Base-by-base conservation (phyloP, 2,113 vertebrate species). In the Syngnathus typhle region DNA sequence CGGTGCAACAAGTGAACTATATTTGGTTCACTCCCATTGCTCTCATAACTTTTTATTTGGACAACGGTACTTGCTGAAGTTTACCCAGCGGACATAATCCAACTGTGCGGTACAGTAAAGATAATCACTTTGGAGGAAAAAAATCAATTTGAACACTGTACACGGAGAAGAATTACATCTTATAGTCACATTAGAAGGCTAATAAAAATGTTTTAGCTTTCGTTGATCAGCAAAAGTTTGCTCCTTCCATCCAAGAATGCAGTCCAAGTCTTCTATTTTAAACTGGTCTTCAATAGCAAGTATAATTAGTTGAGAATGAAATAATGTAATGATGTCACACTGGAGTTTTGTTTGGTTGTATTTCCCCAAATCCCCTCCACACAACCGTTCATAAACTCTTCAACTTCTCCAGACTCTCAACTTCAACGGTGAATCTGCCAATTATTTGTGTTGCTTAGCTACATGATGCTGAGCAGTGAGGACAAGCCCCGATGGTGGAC, bases 1-100 rank as follows among this genome's bases (percentile, higher is more conserved):
- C 16, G 38, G 16, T 43, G 12, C 39, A 62, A 44, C 60, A 27
- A 36, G 15, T 36, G 36, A 18, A 36, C 55, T 58, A 13, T 55
- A 58, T 36, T 58, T 13, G 27, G 13, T 58, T 58, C 27, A 1
- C 15, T 62, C 60, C 60, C 60, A 9, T 10, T 44, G 60, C 60
- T 46, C 60, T 62, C 41, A 27, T 44, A 23, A 2, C n/a, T 43
- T 62, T 43, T 62, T 44, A 62, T 62, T 21, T 43, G 60, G 41
- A 43, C 39, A 41, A 7, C 60, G 44, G 21, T 44, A 13, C 12
- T 27, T 13, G n/a, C 39, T 43, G n/a, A 41, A 13, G 12, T 62
- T 62, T 61, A n/a, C 60, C n/a, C 60, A 21, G 60, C 15, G 21
- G 41, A 61, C 19, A 61, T 39, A 43, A 43, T 16, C 23, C 54